Evolutionary conservation across 64 coral and sea anemone genomes (phyloP).

Genomic region (Pocillopora damicornis): DNA sequence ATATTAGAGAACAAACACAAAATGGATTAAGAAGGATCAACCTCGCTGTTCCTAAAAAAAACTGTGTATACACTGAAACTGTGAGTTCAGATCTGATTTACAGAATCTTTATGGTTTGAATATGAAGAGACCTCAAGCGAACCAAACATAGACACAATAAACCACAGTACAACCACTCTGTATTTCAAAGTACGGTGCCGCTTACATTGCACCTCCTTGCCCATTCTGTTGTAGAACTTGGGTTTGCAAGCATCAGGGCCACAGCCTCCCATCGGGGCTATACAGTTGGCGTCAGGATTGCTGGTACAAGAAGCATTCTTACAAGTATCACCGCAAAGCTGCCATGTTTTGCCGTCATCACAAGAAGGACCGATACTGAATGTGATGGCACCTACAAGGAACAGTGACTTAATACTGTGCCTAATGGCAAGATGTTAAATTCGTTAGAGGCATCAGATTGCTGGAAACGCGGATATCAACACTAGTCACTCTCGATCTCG

Average conservation of each 20-base stretch:
- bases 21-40: no score
- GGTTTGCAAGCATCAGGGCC: conserved; percentile 23
- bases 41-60: no score
- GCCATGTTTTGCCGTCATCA: conserved; percentile 1
- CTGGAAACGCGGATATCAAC: no score
- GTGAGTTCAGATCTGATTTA: no score
- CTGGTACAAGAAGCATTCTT: conserved; percentile 37
- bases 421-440: no score
- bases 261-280: conserved; percentile 56
- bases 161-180: not conserved
- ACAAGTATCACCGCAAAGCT: conserved; percentile 34
- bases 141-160: not conserved
- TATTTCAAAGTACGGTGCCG: not conserved
- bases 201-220: conserved; percentile 52
- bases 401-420: not conserved
- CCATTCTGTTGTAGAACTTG: conserved; percentile 46
- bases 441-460: no score
- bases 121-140: not conserved
- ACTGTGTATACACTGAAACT: no score
- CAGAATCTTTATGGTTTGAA: not conserved
- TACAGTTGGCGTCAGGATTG: conserved; percentile 45
- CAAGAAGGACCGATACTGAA: conserved; percentile 5
- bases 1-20: no score
- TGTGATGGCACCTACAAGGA: not conserved
- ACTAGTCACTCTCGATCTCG: no score